Conservation (phyloP, 2,888 invertebrate species). For the Acanthococcus lagerstroemiae region DNA sequence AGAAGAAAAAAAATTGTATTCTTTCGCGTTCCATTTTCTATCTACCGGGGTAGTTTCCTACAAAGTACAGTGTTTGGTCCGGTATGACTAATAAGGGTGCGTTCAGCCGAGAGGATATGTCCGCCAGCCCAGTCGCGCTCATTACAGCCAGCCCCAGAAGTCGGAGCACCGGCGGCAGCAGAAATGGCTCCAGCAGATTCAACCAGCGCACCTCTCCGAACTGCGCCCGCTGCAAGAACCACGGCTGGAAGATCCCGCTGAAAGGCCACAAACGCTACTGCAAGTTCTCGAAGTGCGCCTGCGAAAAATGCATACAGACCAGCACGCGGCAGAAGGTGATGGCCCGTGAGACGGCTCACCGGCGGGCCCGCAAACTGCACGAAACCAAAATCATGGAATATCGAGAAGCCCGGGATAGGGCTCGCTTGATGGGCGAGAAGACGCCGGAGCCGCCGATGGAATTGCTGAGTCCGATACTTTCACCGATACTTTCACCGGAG, state of each 20-base stretch:
- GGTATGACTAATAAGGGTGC: too few relatives aligned
- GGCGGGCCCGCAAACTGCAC: slow-evolving; percentile 77
- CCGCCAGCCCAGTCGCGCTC: slow-evolving; percentile 10
- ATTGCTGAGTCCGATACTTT: slow-evolving; percentile 8
- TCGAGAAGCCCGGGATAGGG: slow-evolving; percentile 3
- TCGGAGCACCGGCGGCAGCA: slow-evolving; percentile 14
- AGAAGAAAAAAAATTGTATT: too few relatives aligned
- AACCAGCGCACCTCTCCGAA: slow-evolving; percentile 66
- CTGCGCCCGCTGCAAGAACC: slow-evolving; percentile 86
- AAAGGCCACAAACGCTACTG: slow-evolving; percentile 91
- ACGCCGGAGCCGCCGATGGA: slow-evolving; percentile 17
- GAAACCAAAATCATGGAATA: slow-evolving; percentile 43
- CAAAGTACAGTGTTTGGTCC: too few relatives aligned
- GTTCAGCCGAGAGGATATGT: slow-evolving; percentile 10
- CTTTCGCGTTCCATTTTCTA: too few relatives aligned
- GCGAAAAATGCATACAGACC: slow-evolving; percentile 76
- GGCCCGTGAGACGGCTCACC: slow-evolving; percentile 75
- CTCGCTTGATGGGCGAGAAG: slow-evolving; percentile 15
- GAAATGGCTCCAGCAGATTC: slow-evolving; percentile 39
- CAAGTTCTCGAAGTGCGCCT: slow-evolving; percentile 69
- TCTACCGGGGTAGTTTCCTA: too few relatives aligned
- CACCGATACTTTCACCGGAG: slow-evolving; percentile 2
- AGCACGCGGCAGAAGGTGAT: slow-evolving; percentile 79
- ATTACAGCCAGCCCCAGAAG: slow-evolving; percentile 12
- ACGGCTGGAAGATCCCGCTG: slow-evolving; percentile 73